Evolutionary conservation across 2,888 invertebrate species (phyloP).

Genomic region (Amblyjoppa fuscipennis): DNA sequence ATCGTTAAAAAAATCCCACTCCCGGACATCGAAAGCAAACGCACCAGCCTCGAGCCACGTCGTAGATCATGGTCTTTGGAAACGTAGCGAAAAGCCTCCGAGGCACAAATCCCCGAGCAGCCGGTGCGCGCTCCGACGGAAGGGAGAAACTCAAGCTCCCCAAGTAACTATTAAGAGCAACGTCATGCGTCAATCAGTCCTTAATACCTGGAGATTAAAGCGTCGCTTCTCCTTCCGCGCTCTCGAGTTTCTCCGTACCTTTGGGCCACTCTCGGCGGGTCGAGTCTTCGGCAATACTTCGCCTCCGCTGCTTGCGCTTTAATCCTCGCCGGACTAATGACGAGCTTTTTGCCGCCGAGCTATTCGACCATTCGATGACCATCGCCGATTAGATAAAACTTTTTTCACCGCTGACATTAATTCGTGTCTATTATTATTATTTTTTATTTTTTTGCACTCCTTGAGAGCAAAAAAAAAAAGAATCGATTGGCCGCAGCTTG

Average conservation of each 20-base stretch:
- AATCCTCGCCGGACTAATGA: conserved; percentile 13
- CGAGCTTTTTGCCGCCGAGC: neutral
- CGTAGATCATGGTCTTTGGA: neutral
- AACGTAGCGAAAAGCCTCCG: neutral
- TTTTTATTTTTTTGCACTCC: neutral
- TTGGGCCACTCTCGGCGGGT: neutral
- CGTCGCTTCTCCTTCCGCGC: conserved; percentile 15
- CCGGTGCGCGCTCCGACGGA: neutral
- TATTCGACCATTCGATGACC: neutral
- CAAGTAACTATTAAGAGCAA: conserved; percentile 25
- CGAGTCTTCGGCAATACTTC: conserved; percentile 14
- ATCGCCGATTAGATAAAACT: neutral
- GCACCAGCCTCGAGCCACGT: neutral
- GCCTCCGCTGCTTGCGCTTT: neutral
- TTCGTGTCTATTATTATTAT: neutral
- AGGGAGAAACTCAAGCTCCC: conserved; percentile 6
- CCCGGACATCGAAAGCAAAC: neutral
- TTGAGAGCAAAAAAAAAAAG: neutral
- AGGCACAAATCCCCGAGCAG: conserved; percentile 19
- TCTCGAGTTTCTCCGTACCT: conserved; percentile 35
- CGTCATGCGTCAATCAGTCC: conserved; percentile 58
- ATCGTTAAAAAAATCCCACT: neutral
- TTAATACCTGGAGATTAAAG: conserved; percentile 56
- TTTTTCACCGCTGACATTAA: neutral
- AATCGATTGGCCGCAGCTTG: conserved; percentile 35